Conservation (phyloP, 2,113 vertebrate genomes). For the Clupea harengus region DNA sequence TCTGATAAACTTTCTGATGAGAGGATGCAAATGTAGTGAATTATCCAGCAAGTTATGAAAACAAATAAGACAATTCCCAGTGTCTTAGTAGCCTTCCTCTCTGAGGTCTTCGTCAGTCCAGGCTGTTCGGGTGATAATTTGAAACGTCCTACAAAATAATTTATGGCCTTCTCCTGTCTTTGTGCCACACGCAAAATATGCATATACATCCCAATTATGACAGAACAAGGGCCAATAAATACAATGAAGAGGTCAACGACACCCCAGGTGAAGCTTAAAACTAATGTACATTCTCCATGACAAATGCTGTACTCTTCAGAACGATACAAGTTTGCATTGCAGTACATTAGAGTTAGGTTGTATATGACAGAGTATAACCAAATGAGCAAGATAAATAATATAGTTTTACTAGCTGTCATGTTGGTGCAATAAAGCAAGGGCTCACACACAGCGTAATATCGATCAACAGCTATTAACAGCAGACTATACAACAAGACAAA, state of each 20-base stretch:
- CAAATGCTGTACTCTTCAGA: constrained; percentile 53
- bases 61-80: constrained; percentile 53
- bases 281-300: constrained; percentile 52
- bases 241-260: constrained; percentile 53
- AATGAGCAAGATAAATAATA: not conserved
- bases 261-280: constrained; percentile 44
- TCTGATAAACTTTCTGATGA: not conserved
- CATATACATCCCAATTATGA: constrained; percentile 51
- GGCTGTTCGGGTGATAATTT: not conserved
- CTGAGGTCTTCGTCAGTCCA: constrained; percentile 44
- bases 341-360: constrained; percentile 22
- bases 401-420: constrained; percentile 20
- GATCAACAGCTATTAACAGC: constrained; percentile 34
- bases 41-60: constrained; percentile 50
- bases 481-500: constrained; percentile 28
- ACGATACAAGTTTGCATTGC: constrained; percentile 41
- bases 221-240: constrained; percentile 47
- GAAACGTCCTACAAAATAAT: not conserved
- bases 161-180: constrained; percentile 58
- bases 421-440: constrained; percentile 33
- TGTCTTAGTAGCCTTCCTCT: constrained; percentile 59
- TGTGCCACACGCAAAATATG: constrained; percentile 54
- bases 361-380: constrained; percentile 22
- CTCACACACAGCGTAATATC: constrained; percentile 40
- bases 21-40: constrained; percentile 16